Percentiles rank a stretch among this genome's conserved stretches.
Evolutionary conservation across 1,140 invertebrate genomes (phyloP).

Genomic region (Palaemon carinicauda): DNA sequence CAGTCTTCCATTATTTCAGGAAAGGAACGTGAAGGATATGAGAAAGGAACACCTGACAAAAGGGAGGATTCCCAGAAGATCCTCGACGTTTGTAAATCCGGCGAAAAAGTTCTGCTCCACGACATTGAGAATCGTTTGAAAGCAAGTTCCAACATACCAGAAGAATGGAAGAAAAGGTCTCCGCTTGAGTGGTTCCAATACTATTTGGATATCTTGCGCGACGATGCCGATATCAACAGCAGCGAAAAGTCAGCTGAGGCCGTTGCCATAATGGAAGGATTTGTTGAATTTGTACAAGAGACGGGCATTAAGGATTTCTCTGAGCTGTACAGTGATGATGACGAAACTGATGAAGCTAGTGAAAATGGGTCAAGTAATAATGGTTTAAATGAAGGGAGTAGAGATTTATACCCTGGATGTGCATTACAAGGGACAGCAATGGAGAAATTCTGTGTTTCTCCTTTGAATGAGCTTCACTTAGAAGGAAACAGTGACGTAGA

Average conservation of each 20-base stretch:
- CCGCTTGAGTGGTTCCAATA: slow-evolving; percentile 7
- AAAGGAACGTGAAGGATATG: neutral
- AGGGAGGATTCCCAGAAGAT: neutral
- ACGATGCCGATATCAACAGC: neutral
- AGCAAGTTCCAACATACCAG: slow-evolving; percentile 21
- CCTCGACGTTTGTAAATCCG: too few species aligned
- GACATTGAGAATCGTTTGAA: slow-evolving; percentile 15
- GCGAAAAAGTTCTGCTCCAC: neutral
- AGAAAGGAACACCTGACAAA: neutral
- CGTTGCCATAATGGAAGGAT: neutral
- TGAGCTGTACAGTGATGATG: neutral
- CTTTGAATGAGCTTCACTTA: too few species aligned
- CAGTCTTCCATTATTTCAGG: too few species aligned
- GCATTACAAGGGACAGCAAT: too few species aligned
- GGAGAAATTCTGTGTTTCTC: too few species aligned
- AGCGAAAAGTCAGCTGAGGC: neutral
- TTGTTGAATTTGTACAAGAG: neutral
- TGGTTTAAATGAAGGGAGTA: neutral
- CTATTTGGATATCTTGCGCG: neutral
- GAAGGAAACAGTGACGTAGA: neutral
- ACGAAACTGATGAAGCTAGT: neutral
- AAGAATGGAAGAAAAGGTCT: slow-evolving; percentile 24
- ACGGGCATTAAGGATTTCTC: neutral
- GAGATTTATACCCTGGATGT: too few species aligned
- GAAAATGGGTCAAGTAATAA: neutral